Evolutionary conservation across 2,888 invertebrate species (phyloP).

Genomic region (Diarsia dahlii): DNA sequence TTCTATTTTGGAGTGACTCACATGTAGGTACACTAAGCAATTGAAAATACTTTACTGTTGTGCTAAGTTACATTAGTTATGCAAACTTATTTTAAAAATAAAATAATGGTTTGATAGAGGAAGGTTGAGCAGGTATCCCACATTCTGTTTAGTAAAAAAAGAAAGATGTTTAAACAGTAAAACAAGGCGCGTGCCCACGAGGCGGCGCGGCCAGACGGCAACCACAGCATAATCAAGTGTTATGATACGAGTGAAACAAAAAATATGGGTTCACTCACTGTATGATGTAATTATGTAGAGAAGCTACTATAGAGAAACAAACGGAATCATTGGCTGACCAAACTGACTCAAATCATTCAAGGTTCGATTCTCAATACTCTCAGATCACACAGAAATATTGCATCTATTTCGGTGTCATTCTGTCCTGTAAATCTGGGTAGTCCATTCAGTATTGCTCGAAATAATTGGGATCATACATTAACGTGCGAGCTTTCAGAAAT

Average conservation of each 20-base stretch:
- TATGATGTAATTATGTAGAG: conserved; percentile 47
- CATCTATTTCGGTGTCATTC: no score
- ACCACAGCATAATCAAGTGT: conserved; percentile 62
- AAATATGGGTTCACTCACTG: conserved; percentile 54
- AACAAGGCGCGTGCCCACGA: conserved; percentile 67
- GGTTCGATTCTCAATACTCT: neutral
- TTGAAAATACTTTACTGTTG: conserved; percentile 14
- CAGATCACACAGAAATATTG: neutral
- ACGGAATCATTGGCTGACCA: neutral
- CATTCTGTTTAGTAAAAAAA: conserved; percentile 28
- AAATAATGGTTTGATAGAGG: neutral
- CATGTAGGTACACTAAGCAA: conserved; percentile 4
- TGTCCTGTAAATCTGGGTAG: neutral
- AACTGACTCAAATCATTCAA: neutral
- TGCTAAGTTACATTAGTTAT: conserved; percentile 13
- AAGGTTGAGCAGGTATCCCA: conserved; percentile 7
- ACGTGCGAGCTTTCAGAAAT: neutral
- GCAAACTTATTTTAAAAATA: neutral
- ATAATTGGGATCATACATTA: neutral
- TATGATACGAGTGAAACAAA: conserved; percentile 58
- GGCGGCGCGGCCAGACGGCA: conserved; percentile 48
- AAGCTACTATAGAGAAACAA: conserved; percentile 15
- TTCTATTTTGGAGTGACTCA: conserved; percentile 37
- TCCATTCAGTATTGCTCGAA: neutral
- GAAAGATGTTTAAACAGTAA: conserved; percentile 57